Percentiles rank a stretch among this genome's conserved stretches.
These are phyloP conservation scores for Euglossa dilemma DNA, from an alignment of 1,140 invertebrate species.

Conservation along the genomic window DNA sequence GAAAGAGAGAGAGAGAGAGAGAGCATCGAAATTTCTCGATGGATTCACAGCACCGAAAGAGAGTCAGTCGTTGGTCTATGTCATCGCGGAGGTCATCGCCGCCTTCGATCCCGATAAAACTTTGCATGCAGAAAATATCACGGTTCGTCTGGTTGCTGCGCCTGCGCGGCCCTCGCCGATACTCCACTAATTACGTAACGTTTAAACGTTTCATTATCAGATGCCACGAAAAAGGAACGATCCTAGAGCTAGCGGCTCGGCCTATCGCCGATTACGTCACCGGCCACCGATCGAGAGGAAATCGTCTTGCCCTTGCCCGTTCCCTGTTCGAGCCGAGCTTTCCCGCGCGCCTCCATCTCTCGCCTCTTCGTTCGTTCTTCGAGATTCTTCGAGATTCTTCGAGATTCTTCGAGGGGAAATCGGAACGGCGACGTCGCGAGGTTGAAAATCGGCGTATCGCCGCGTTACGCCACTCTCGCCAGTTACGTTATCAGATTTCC, in stretches of 20 bases:
- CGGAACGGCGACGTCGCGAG: no score
- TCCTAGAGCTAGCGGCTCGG: no score
- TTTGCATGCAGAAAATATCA: slow-evolving; percentile 25
- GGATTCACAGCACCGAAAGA: neutral
- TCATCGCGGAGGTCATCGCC: slow-evolving; percentile 42
- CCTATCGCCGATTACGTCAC: neutral
- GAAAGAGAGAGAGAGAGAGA: no score
- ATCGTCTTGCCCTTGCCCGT: neutral
- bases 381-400: no score
- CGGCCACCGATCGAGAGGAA: neutral
- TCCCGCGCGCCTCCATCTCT: no score
- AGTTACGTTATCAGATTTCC: slow-evolving; percentile 43
- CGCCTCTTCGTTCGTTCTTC: no score
- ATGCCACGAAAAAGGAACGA: neutral
- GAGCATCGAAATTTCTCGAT: neutral
- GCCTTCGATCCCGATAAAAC: slow-evolving; percentile 36
- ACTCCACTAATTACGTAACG: slow-evolving; percentile 21
- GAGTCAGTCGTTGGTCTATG: neutral
- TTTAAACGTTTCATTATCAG: slow-evolving; percentile 31
- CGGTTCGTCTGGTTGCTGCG: neutral
- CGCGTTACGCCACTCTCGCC: slow-evolving; percentile 5
- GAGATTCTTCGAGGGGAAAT: no score
- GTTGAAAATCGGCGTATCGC: slow-evolving; percentile 15
- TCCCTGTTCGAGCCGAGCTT: no score
- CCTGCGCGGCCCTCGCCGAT: neutral